Percentiles rank a stretch among this genome's conserved stretches.
phyloP scores from a whole-genome alignment of 2,113 vertebrate species.

The Syngnathus typhle region DNA sequence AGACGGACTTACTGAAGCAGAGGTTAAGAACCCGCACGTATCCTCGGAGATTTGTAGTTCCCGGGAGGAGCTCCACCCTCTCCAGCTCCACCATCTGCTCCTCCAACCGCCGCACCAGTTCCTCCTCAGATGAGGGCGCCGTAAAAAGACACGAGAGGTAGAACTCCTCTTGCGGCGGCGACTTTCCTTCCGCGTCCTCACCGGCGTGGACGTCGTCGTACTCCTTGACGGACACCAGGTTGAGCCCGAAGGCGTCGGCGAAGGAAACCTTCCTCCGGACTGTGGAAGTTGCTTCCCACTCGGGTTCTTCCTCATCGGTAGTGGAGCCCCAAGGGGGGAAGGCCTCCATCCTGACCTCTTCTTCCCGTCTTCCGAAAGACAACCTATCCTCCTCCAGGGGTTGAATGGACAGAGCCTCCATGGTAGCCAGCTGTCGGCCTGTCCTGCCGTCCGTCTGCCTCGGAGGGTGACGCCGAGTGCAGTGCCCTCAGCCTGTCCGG shows the following conservation, averaged over 20 bases:
- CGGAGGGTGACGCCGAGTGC: slow-evolving; percentile 64
- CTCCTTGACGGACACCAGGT: slow-evolving; percentile 92
- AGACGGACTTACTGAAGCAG: slow-evolving; percentile 83
- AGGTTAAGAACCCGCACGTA: slow-evolving; percentile 85
- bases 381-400: slow-evolving; percentile 51
- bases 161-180: slow-evolving; percentile 69
- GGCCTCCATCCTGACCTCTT: slow-evolving; percentile 64
- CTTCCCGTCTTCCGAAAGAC: slow-evolving; percentile 57
- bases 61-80: slow-evolving; percentile 75
- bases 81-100: slow-evolving; percentile 81
- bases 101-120: slow-evolving; percentile 75
- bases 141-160: slow-evolving; percentile 79
- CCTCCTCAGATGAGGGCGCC: slow-evolving; percentile 73
- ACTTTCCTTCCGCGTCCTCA: slow-evolving; percentile 45
- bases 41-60: slow-evolving; percentile 77
- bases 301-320: slow-evolving; percentile 75
- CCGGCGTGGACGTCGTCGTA: slow-evolving; percentile 75
- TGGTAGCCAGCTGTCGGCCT: slow-evolving; percentile 50
- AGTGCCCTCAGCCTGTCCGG: slow-evolving; percentile 66
- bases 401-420: slow-evolving; percentile 68
- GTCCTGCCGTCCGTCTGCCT: slow-evolving; percentile 51
- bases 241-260: slow-evolving; percentile 89
- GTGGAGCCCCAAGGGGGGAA: slow-evolving; percentile 65
- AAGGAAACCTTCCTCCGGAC: slow-evolving; percentile 87
- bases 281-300: slow-evolving; percentile 59